These are phyloP conservation scores for Enteromius treurensis DNA, from an alignment of 2,797 vertebrate genomes.

Conservation along the genomic window DNA sequence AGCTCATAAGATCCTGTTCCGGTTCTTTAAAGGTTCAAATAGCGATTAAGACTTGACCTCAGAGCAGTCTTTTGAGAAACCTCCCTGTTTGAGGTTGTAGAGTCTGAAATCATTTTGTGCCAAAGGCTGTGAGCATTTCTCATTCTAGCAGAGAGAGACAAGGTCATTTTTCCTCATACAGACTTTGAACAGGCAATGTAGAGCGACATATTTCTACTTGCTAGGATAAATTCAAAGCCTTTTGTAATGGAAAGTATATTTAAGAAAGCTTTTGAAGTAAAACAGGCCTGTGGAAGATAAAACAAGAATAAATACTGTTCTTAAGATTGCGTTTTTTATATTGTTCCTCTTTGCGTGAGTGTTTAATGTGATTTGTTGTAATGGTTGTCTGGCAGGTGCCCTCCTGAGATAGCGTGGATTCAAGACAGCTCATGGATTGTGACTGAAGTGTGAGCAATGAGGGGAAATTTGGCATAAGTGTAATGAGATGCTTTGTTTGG, in stretches of 20 bases:
- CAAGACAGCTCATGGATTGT: not conserved
- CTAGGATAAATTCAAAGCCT: slow-evolving; percentile 22
- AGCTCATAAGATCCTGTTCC: slow-evolving; percentile 2
- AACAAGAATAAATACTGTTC: slow-evolving; percentile 39
- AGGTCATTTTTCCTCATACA: not conserved
- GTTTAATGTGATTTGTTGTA: not conserved
- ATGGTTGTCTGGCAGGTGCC: not conserved
- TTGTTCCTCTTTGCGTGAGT: not conserved
- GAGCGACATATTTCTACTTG: slow-evolving; percentile 9
- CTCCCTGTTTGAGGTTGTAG: not conserved
- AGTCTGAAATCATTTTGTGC: slow-evolving; percentile 8
- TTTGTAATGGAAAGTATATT: slow-evolving; percentile 40
- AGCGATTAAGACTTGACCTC: slow-evolving; percentile 25
- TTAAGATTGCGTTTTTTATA: slow-evolving; percentile 13
- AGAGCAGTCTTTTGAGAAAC: not conserved
- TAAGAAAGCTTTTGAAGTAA: slow-evolving; percentile 19
- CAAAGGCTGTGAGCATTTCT: not conserved
- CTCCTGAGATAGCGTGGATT: slow-evolving; percentile 14
- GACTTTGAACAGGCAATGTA: not conserved
- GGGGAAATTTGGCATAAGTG: not conserved
- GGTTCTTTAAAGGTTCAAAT: slow-evolving; percentile 31
- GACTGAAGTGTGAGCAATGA: not conserved
- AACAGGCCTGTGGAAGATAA: slow-evolving; percentile 4
- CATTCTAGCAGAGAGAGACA: slow-evolving; percentile 6
- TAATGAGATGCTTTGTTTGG: not conserved